Evolutionary conservation across 2,113 vertebrate species (phyloP).

Genomic region (Hypocryptadius cinnamomeus): DNA sequence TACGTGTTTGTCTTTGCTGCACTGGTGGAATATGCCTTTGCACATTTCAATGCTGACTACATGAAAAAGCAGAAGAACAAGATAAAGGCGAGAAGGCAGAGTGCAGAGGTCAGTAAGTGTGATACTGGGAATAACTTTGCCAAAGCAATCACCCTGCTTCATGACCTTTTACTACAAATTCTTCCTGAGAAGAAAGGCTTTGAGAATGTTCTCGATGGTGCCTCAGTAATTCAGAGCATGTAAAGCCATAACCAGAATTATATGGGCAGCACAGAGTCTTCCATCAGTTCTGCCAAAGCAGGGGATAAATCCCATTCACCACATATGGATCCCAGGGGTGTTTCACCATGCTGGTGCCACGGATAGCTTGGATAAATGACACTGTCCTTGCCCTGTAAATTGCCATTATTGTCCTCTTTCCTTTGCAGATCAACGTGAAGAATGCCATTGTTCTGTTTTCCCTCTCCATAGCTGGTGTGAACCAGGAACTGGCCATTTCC

Average conservation of each 20-base stretch:
- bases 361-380: not conserved
- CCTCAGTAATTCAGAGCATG: not conserved
- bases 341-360: not conserved
- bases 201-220: not conserved
- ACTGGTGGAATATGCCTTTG: conserved; percentile 93
- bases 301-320: not conserved
- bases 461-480: conserved; percentile 89
- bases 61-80: conserved; percentile 92
- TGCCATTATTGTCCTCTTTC: not conserved
- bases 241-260: not conserved
- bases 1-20: conserved; percentile 97
- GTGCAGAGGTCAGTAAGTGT: conserved; percentile 74
- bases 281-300: not conserved
- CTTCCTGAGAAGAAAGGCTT: not conserved
- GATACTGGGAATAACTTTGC: not conserved
- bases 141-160: not conserved
- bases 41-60: conserved; percentile 96
- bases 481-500: conserved; percentile 81
- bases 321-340: accelerated
- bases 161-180: not conserved
- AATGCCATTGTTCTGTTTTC: conserved; percentile 95
- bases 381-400: not conserved
- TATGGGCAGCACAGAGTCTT: not conserved
- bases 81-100: conserved; percentile 78
- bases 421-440: conserved; percentile 84